Base-by-base conservation (phyloP, 2,797 vertebrate genomes). In the Mus spretus region DNA sequence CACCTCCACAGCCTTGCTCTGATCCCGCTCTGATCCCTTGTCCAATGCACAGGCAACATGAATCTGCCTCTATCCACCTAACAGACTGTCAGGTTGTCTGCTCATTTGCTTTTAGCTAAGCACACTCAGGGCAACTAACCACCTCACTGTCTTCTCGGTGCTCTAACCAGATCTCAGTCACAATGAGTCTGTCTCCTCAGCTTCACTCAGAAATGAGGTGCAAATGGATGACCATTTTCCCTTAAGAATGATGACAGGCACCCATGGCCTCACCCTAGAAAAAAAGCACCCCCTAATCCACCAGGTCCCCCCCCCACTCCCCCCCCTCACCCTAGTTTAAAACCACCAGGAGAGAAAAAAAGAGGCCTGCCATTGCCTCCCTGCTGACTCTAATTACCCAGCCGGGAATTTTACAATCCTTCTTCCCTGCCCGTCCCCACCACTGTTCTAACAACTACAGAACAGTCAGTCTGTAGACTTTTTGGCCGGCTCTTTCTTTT, bases 331-430 rank as follows among this genome's bases (percentile, higher is more conserved):
- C 26, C 26, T 98, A 99, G 99, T 98, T 99, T 99, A 99, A 99
- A 98, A 99, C 98, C 99, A 99, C 99, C 98, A 98, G 98, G 98
- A 98, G 98, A 99, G 98, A 98, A 98, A 99, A 99, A 99, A 99
- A 99, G 99, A 99, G 99, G 96, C 96, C 97, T 98, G 98, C 97
- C 0, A 31, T 93, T 97, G 98, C 98, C 97, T 99, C 99, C 99
- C 99, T 98, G 99, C 99, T 99, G 99, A 99, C 99, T 99, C 98
- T 99, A 99, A 99, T 99, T 99, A 99, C 99, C 99, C 99, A 99
- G 99, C 99, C 97, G 98, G 99, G 98, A 99, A 98, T 99, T 99
- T 99, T 98, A 99, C 99, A 99, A 99, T 99, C 99, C 99, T 98
- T 99, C 99, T 99, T 98, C 98, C 98, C 98, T 98, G 94, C 83